Conservation (phyloP, 2,888 invertebrate genomes). For the Lasioglossum malachurum region DNA sequence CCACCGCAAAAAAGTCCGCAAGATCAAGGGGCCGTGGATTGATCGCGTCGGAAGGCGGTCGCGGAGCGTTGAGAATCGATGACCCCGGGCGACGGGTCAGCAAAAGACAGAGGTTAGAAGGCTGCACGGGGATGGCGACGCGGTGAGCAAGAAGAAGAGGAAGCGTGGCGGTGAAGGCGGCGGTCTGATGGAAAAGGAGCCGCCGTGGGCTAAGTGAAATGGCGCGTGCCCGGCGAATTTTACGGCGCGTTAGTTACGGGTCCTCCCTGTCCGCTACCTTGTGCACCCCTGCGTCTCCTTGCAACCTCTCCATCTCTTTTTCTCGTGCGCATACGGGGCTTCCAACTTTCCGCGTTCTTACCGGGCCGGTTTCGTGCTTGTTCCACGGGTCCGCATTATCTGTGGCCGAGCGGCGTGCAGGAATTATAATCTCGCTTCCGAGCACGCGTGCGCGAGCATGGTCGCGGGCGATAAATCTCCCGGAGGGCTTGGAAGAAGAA, state of each 20-base stretch:
- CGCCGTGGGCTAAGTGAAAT: slow-evolving; percentile 81
- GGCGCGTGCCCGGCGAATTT: slow-evolving; percentile 83
- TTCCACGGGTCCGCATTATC: slow-evolving; percentile 29
- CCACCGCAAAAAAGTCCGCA: slow-evolving; percentile 5
- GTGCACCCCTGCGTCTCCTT: slow-evolving; percentile 34
- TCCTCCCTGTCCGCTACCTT: slow-evolving; percentile 68
- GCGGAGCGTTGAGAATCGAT: slow-evolving; percentile 61
- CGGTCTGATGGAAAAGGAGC: slow-evolving; percentile 67
- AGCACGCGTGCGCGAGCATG: slow-evolving; percentile 2
- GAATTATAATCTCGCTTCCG: slow-evolving; percentile 47
- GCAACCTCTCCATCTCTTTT: background rate
- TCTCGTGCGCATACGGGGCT: slow-evolving; percentile 20
- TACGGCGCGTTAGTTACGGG: slow-evolving; percentile 81
- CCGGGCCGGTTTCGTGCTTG: slow-evolving; percentile 15
- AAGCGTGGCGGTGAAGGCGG: slow-evolving; percentile 6
- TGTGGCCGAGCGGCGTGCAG: slow-evolving; percentile 25
- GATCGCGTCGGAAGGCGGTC: slow-evolving; percentile 35
- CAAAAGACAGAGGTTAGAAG: slow-evolving; percentile 44
- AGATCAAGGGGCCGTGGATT: slow-evolving; percentile 30
- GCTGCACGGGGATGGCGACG: background rate
- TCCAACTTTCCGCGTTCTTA: slow-evolving; percentile 45
- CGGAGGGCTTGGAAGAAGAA: slow-evolving; percentile 33
- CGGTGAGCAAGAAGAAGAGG: slow-evolving; percentile 20
- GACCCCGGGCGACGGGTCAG: slow-evolving; percentile 56
- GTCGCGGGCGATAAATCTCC: slow-evolving; percentile 59